Percentiles rank a stretch among this genome's conserved stretches.
phyloP scores from a whole-genome alignment of 64 coral and sea anemone species.

The Montipora cactus region DNA sequence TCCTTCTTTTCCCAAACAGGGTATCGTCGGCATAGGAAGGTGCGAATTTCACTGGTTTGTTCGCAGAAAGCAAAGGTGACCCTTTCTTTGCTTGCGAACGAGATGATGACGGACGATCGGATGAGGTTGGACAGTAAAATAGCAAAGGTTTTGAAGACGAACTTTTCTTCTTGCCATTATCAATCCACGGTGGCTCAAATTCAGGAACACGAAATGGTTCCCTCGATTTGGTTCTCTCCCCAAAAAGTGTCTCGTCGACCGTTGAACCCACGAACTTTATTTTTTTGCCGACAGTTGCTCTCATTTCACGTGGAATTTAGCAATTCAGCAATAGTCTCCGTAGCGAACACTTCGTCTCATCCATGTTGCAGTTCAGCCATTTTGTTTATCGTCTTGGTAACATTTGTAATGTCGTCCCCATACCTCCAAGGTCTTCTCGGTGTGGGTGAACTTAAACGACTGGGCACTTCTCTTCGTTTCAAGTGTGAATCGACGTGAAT shows the following conservation, averaged over 20 bases:
- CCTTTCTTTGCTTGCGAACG: conserved; percentile 20
- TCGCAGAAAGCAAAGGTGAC: conserved; percentile 35
- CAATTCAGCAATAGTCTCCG: no score
- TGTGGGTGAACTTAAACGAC: no score
- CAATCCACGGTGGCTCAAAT: conserved; percentile 90
- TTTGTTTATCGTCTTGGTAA: no score
- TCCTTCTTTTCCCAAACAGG: conserved; percentile 84
- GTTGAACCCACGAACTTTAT: conserved; percentile 68
- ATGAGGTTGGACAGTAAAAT: conserved; percentile 81
- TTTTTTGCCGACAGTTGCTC: neutral
- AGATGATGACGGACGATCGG: conserved; percentile 31
- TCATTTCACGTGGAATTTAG: neutral
- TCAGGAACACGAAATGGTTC: conserved; percentile 62
- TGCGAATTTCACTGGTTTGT: conserved; percentile 85
- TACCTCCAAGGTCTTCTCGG: no score
- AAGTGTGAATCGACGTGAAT: no score
- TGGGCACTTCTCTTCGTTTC: no score
- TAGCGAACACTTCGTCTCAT: no score
- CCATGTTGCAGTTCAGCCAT: no score
- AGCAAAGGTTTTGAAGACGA: conserved; percentile 81
- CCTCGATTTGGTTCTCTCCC: conserved; percentile 65
- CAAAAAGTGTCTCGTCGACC: conserved; percentile 87
- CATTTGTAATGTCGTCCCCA: no score
- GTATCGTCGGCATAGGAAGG: conserved; percentile 74
- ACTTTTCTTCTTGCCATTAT: conserved; percentile 65